A percentile compares a stretch with the other conserved stretches of the same genome.
phyloP scores from a whole-genome alignment of 2,888 invertebrate genomes.

The Rambutsinella grinnellia region DNA sequence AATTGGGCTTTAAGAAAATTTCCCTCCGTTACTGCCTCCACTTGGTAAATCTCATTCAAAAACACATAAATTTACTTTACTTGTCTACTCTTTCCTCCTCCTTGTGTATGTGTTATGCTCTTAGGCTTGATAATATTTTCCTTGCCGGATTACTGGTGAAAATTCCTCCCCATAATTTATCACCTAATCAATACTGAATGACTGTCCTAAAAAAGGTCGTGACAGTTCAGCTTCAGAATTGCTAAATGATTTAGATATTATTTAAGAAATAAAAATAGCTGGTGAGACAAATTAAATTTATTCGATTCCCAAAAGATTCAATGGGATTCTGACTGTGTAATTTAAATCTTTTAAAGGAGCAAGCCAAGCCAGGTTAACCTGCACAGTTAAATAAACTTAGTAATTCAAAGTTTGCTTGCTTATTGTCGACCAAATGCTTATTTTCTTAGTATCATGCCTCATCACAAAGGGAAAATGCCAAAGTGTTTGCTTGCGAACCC shows the following conservation, averaged over 20 bases:
- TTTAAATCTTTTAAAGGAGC: not conserved
- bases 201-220: not conserved
- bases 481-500: no score
- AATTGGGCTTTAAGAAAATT: constrained; percentile 26
- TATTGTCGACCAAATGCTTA: no score
- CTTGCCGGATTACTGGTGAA: constrained; percentile 26
- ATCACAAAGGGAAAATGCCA: constrained; percentile 2
- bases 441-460: no score
- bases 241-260: no score
- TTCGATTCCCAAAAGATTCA: no score
- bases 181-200: constrained; percentile 37
- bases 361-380: no score
- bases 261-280: no score
- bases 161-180: constrained; percentile 34
- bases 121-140: constrained; percentile 28
- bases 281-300: no score
- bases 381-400: no score
- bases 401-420: no score
- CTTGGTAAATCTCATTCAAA: constrained; percentile 55
- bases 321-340: not conserved
- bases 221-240: not conserved
- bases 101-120: not conserved
- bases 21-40: constrained; percentile 13
- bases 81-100: constrained; percentile 29
- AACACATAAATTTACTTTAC: constrained; percentile 61